These are phyloP conservation scores for Anoura caudifer DNA, from an alignment of 2,113 vertebrate genomes.

Conservation along the genomic window DNA sequence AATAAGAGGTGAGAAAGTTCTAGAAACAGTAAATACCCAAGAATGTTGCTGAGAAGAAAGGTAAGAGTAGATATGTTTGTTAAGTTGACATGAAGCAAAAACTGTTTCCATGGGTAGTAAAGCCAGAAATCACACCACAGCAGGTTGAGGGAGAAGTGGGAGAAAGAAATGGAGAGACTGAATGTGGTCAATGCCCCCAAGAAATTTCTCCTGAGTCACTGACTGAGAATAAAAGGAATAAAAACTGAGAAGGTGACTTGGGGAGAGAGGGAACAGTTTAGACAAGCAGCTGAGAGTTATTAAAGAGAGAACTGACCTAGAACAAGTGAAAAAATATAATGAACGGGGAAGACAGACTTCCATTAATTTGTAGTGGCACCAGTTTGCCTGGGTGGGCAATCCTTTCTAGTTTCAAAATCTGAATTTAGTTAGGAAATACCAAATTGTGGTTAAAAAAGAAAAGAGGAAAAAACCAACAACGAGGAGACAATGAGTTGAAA, in stretches of 20 bases:
- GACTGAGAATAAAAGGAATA: not conserved
- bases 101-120: not conserved
- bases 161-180: not conserved
- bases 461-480: not conserved
- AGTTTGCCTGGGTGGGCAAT: constrained; percentile 13
- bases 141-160: not conserved
- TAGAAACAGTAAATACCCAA: not conserved
- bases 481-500: constrained; percentile 40
- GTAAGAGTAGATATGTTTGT: not conserved
- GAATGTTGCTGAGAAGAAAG: not conserved
- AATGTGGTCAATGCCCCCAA: not conserved
- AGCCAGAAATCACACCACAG: not conserved
- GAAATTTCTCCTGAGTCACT: not conserved
- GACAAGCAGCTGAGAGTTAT: not conserved
- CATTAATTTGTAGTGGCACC: constrained; percentile 38
- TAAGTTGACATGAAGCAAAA: not conserved
- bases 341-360: not conserved
- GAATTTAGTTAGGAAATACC: constrained; percentile 33
- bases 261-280: not conserved
- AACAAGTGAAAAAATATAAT: not conserved
- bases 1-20: not conserved
- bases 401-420: constrained; percentile 23
- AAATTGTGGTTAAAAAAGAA: constrained; percentile 40
- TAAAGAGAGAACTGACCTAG: not conserved
- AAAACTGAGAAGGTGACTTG: not conserved